Base-by-base conservation (phyloP, 2,113 vertebrate genomes). In the Agelaius phoeniceus region DNA sequence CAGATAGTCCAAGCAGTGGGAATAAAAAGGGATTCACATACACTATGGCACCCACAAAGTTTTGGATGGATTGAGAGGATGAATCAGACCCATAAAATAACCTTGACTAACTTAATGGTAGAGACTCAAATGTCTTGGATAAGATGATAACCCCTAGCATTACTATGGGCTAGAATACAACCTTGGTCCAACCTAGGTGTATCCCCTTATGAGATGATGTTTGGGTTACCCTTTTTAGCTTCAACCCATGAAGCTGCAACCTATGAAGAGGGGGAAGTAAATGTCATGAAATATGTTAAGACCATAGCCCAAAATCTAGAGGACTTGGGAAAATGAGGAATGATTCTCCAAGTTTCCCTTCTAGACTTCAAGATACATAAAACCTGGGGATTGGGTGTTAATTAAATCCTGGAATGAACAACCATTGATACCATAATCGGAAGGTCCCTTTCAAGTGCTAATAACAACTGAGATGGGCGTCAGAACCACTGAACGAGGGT, bases 381-480 rank as follows among this genome's bases (percentile, higher is more conserved):
- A 67, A n/a, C 44, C 23, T 27, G 22, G 23, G 31, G 31, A 19
- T 9, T 67, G 23, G 33, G 33, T 35, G 33, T 35, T 48, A 48
- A 48, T 67, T 68, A 68, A 35, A 68, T 35, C 16, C 44, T 68
- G 33, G 44, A 68, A 68, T 35, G 44, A 68, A 27, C 44, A 35
- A 35, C 23, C 65, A n/a, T 20, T 67, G 43, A 46, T 26, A 24
- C 65, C 65, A 26, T 16, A 48, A n/a, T 27, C 3, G 33, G 17
- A 68, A 48, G 9, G 17, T 68, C 23, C 44, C 33, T 35, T 27
- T 48, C 33, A 48, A 35, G 17, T 68, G 10, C 23, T n/a, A 13
- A 7, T n/a, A 48, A 48, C 16, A 48, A 27, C 44, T 0, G 3
- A 48, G 44, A n/a, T 2, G 1, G 23, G 41, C 1, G 0, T 19